Percentiles rank a stretch among this genome's conserved stretches.
These are phyloP conservation scores for Bos indicus DNA, from an alignment of 2,113 vertebrate species.

Conservation along the genomic window DNA sequence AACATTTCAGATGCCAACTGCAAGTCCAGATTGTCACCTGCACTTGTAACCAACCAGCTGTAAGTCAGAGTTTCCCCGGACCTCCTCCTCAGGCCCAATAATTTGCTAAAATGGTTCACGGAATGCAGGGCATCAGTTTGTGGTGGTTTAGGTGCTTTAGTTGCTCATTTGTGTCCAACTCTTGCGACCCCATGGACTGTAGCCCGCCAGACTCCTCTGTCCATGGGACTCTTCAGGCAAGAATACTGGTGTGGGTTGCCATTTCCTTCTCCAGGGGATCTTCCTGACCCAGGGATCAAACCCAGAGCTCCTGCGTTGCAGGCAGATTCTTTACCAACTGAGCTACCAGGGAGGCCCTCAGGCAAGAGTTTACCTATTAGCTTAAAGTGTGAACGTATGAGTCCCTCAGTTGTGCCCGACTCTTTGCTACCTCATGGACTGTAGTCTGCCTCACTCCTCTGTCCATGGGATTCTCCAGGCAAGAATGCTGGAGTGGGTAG, in stretches of 20 bases:
- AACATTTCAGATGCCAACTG: neutral
- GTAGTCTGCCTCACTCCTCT: neutral
- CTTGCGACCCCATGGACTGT: rapidly evolving
- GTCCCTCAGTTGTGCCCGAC: neutral
- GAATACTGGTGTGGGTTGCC: neutral
- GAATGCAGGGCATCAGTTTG: neutral
- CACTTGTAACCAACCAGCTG: neutral
- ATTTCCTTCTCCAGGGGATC: neutral
- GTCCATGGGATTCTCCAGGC: neutral
- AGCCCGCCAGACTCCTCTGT: neutral
- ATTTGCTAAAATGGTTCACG: neutral
- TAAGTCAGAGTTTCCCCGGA: neutral
- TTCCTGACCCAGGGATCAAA: neutral
- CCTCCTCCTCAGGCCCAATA: neutral
- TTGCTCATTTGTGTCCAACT: neutral
- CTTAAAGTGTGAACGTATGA: neutral
- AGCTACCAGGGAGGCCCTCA: rapidly evolving
- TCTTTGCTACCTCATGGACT: neutral
- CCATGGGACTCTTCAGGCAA: neutral
- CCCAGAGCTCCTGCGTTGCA: rapidly evolving
- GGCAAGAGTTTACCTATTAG: neutral
- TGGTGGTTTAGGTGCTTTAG: neutral
- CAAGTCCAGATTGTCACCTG: neutral
- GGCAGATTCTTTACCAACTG: neutral
- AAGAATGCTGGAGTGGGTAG: neutral